phyloP scores from a whole-genome alignment of 2,888 invertebrate genomes.

The Nymphalis c-album region DNA sequence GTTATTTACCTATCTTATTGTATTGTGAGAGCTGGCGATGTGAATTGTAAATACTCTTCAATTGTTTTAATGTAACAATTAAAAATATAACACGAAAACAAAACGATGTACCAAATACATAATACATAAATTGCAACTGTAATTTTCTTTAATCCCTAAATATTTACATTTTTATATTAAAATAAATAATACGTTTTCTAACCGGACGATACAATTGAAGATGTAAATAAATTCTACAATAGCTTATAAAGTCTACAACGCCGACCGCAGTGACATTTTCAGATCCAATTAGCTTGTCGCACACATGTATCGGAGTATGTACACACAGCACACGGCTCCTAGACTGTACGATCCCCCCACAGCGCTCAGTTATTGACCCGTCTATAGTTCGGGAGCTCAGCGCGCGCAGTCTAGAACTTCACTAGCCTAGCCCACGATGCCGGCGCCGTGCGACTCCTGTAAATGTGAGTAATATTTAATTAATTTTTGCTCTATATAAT shows the following conservation, averaged over 20 bases:
- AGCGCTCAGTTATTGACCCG: constrained; percentile 78
- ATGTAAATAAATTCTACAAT: too few species aligned
- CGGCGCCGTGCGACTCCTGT: constrained; percentile 74
- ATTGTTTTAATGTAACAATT: neutral
- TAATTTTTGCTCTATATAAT: constrained; percentile 11
- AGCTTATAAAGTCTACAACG: constrained; percentile 1
- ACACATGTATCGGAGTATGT: neutral
- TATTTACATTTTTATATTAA: too few species aligned
- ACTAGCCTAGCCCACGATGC: constrained; percentile 55
- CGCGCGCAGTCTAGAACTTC: constrained; percentile 58
- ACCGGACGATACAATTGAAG: too few species aligned
- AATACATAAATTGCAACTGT: too few species aligned
- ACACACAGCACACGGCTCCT: constrained; percentile 40
- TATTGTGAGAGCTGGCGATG: constrained; percentile 49
- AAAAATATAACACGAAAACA: too few species aligned
- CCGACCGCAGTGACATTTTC: constrained; percentile 12
- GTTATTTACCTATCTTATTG: constrained; percentile 62
- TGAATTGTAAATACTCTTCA: constrained; percentile 15
- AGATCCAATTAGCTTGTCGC: constrained; percentile 18
- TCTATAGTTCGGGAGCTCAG: constrained; percentile 52
- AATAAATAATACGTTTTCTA: too few species aligned
- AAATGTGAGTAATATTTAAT: constrained; percentile 58
- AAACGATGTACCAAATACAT: too few species aligned
- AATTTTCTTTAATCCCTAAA: too few species aligned
- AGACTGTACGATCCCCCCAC: constrained; percentile 58